A percentile compares a stretch with the other conserved stretches of the same genome.
These are phyloP conservation scores for Calidris pygmaea DNA, from an alignment of 2,113 vertebrate genomes.

Conservation along the genomic window DNA sequence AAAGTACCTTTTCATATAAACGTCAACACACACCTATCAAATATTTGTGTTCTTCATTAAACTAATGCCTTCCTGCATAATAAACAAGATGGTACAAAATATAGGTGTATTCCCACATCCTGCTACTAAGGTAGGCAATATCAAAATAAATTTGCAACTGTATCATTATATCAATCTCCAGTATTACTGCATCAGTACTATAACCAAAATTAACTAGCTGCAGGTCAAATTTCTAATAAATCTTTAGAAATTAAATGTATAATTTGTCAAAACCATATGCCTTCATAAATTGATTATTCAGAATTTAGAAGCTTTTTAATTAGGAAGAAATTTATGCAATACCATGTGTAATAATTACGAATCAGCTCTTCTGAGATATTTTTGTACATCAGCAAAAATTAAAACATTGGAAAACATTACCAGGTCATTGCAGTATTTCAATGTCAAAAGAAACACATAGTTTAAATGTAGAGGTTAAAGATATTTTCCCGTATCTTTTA, in stretches of 20 bases:
- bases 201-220: constrained; percentile 76
- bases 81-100: constrained; percentile 60
- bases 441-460: constrained; percentile 75
- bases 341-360: constrained; percentile 76
- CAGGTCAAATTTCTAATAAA: constrained; percentile 78
- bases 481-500: constrained; percentile 72
- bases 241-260: constrained; percentile 79
- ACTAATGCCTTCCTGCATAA: constrained; percentile 65
- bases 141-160: constrained; percentile 68
- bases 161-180: constrained; percentile 71
- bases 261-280: constrained; percentile 79
- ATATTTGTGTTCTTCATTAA: constrained; percentile 68
- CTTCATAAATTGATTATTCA: constrained; percentile 81
- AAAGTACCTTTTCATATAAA: constrained; percentile 55
- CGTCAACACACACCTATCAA: constrained; percentile 49
- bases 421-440: constrained; percentile 77
- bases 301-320: constrained; percentile 85
- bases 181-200: constrained; percentile 66
- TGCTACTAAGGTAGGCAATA: constrained; percentile 54
- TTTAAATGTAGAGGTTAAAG: constrained; percentile 75
- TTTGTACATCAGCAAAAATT: constrained; percentile 82
- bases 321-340: constrained; percentile 82
- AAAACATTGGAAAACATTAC: constrained; percentile 77
- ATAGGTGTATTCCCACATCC: constrained; percentile 56
- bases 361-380: constrained; percentile 79